Evolutionary conservation across 2,888 invertebrate genomes (phyloP), one percentile per base, ranked within the genome.

Genomic region (Parascotia fuliginaria): DNA sequence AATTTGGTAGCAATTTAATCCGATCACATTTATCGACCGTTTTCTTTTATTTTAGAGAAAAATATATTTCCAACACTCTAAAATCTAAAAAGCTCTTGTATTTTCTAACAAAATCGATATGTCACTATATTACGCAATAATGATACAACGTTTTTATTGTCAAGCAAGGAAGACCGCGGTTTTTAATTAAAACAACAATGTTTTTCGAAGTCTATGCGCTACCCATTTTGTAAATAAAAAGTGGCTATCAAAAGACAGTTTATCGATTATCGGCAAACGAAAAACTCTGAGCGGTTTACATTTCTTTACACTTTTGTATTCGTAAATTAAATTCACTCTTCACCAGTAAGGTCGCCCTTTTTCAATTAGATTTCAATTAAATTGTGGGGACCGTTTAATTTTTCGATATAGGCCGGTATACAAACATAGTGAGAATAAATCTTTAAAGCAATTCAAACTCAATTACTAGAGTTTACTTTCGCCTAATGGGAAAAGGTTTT

Each of bases 371-470:
- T 75, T 83, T 82, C 77, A 79, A 83, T 83, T 83, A 80, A 81
- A 81, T 75, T 74, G 69, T 68, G 62, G 72, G 71, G 65, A 70
- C 68, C 73, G 70, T 74, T 79, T 76, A 78, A 77, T 79, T 77
- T 78, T 81, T 72, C 67, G 66, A 65, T 73, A 77, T 78, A 78
- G 70, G 71, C 70, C 60, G 57, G 65, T 63, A 71, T 65, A 73
- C 77, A 77, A 76, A 78, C 77, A 82, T 78, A 83, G 81, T 82
- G 76, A 60, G 68, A 73, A 84, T 87, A 85, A 87, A 87, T 88
- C 85, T 87, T 87, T 87, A 84, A 87, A 86, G 84, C 88, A 83
- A 88, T 88, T 80, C 82, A 85, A 89, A 89, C 83, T 89, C 89
- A 87, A 89, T 89, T 87, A 89, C 87, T 79, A 82, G 66, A 78